phyloP scores from a whole-genome alignment of 30 jellyfish, hydroid and myxozoan species.

The Chironex yamaguchii region DNA sequence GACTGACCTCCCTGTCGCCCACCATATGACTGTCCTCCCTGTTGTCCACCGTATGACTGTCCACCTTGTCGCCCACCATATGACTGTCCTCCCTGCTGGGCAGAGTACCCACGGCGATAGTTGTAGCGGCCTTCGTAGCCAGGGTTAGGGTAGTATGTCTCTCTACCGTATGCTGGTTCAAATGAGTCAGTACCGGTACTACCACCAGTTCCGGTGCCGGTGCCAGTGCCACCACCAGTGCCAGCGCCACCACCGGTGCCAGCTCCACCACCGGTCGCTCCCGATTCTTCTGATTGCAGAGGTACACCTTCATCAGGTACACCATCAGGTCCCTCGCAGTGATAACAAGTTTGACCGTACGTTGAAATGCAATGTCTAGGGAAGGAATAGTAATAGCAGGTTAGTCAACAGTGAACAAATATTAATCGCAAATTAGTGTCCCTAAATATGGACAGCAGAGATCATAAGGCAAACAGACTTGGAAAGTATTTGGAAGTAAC shows the following conservation, averaged over 20 bases:
- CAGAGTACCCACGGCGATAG: constrained; percentile 40
- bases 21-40: constrained; percentile 16
- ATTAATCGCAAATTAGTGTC: not conserved
- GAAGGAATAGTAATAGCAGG: not conserved
- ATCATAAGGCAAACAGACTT: not conserved
- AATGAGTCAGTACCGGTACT: constrained; percentile 37
- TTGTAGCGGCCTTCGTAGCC: not conserved
- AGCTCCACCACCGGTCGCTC: constrained; percentile 54
- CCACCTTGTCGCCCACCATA: constrained; percentile 10
- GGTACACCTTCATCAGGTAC: constrained; percentile 75
- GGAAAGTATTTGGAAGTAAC: not conserved
- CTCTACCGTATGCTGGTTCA: not conserved
- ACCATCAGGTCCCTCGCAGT: constrained; percentile 77
- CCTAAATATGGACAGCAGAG: not conserved
- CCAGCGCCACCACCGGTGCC: constrained; percentile 58
- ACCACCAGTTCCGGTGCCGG: constrained; percentile 61
- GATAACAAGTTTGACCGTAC: constrained; percentile 83
- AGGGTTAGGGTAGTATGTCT: not conserved
- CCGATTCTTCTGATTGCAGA: constrained; percentile 33
- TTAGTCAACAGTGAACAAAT: not conserved
- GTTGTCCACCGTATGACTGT: constrained; percentile 1
- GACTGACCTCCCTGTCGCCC: constrained; percentile 29
- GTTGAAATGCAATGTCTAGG: constrained; percentile 93
- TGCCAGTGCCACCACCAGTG: constrained; percentile 35
- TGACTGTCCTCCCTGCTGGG: constrained; percentile 29